Evolutionary conservation across 2,797 vertebrate species (phyloP).

Genomic region (Pseudomugil gertrudae): DNA sequence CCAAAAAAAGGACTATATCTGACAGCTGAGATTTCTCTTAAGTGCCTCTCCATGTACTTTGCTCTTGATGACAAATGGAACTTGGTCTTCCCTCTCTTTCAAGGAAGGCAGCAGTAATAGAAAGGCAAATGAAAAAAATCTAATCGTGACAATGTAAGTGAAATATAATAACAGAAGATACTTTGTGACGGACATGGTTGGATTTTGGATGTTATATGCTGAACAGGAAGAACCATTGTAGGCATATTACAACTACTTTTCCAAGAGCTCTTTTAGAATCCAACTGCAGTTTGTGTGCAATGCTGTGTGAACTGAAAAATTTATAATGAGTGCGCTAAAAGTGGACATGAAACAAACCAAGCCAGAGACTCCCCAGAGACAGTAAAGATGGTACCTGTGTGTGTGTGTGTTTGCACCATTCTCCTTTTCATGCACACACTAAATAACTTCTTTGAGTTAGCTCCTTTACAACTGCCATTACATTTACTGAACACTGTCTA

Average conservation of each 20-base stretch:
- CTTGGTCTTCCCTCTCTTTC: constrained; percentile 35
- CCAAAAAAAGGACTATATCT: constrained; percentile 42
- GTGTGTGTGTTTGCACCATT: background rate
- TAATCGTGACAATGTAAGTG: constrained; percentile 47
- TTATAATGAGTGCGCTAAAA: constrained; percentile 28
- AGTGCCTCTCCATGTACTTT: constrained; percentile 52
- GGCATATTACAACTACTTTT: background rate
- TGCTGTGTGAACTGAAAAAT: constrained; percentile 29
- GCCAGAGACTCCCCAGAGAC: constrained; percentile 38
- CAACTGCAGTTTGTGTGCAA: constrained; percentile 6
- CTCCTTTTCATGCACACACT: background rate
- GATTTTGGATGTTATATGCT: constrained; percentile 57
- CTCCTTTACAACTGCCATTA: constrained; percentile 38
- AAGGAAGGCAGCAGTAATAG: constrained; percentile 35
- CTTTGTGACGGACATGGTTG: constrained; percentile 24
- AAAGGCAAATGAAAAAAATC: constrained; percentile 61
- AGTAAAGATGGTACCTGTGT: constrained; percentile 21
- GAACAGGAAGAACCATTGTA: constrained; percentile 17
- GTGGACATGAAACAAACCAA: constrained; percentile 34
- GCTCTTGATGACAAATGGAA: constrained; percentile 47
- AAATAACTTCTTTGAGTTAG: constrained; percentile 13
- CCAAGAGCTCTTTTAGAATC: background rate
- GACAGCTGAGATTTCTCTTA: constrained; percentile 45
- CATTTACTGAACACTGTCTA: constrained; percentile 47
- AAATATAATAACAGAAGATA: constrained; percentile 33